Evolutionary conservation across 2,888 invertebrate species (phyloP), one percentile per base, ranked within the genome.

Genomic region (Ashinkailepas kermadecensis): DNA sequence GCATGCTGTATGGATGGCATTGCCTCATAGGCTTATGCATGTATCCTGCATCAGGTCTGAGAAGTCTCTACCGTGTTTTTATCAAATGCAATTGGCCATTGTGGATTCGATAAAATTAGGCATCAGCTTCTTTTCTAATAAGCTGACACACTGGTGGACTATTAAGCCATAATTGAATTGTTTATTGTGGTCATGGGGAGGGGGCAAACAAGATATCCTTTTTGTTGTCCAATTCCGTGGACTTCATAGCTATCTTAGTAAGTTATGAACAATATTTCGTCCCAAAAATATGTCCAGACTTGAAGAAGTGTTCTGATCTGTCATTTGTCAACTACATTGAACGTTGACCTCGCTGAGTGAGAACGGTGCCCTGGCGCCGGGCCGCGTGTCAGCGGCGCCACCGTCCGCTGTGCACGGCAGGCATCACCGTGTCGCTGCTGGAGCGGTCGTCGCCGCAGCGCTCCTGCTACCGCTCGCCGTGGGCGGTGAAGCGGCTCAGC

Each of bases 401-500:
- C 23, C 1, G 57, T 59, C 57, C 59, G 57, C 11, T 9, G 25
- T 64, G 57, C 57, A 23, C 80, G 81, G 18, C 83, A 93, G 93
- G 95, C 81, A 92, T 95, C 21, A 91, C 91, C 84, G 94, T 95
- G 0, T 94, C 93, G 88, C 91, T 93, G 84, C 86, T 95, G 83
- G 90, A 93, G 82, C 89, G 95, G 83, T 93, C 93, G 0, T 93
- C 94, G 0, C 89, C 89, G 84, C 89, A 90, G 1, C 92, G 93
- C 12, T 90, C 91, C 85, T 87, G 84, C 78, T 83, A 90, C 0
- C 90, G 91, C n/a, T 95, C 95, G 0, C 95, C 95, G 0, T 95
- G 95, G 95, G 95, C 95, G 0, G 89, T 95, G 0, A 95, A 95
- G 86, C 92, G 93, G 87, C 86, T 94, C 0, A 83, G 78, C 64